phyloP scores from a whole-genome alignment of 2,888 invertebrate genomes.

The Marronus borbonicus region DNA sequence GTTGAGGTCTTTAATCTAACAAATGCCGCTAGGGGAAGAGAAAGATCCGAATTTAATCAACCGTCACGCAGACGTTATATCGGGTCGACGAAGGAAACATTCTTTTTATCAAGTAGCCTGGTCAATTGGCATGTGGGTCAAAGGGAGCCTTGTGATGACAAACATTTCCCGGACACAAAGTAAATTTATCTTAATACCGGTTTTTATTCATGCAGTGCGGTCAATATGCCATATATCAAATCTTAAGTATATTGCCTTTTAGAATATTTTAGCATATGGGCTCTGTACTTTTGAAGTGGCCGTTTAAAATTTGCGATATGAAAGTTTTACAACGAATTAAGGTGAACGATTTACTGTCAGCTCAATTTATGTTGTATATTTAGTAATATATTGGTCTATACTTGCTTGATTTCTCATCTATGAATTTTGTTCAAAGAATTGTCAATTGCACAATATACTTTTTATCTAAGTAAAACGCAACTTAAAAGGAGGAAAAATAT shows the following conservation, averaged over 20 bases:
- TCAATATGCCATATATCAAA: slow-evolving; percentile 31
- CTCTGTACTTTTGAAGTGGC: slow-evolving; percentile 1
- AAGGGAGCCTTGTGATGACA: slow-evolving; percentile 44
- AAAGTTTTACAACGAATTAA: slow-evolving; percentile 13
- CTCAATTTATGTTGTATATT: too few relatives aligned
- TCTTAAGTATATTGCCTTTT: slow-evolving; percentile 41
- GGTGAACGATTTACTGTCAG: not conserved
- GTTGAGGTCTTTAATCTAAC: not conserved
- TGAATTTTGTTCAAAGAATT: too few relatives aligned
- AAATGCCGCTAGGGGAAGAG: not conserved
- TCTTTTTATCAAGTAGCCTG: slow-evolving; percentile 41
- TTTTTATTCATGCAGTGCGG: slow-evolving; percentile 35
- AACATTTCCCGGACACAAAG: slow-evolving; percentile 45
- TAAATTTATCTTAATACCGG: slow-evolving; percentile 44
- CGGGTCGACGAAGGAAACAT: slow-evolving; percentile 14
- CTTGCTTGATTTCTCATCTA: too few relatives aligned
- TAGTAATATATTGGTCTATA: too few relatives aligned
- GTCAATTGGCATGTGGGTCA: slow-evolving; percentile 37
- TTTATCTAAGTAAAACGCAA: too few relatives aligned
- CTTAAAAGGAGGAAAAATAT: too few relatives aligned
- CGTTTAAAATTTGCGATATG: slow-evolving; percentile 5
- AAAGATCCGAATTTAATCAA: slow-evolving; percentile 40
- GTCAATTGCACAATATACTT: too few relatives aligned
- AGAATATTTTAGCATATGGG: slow-evolving; percentile 39
- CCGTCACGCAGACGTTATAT: slow-evolving; percentile 11